Evolutionary conservation across 2,113 vertebrate genomes (phyloP), one percentile per base, ranked within the genome.

Genomic region (Mirounga angustirostris): DNA sequence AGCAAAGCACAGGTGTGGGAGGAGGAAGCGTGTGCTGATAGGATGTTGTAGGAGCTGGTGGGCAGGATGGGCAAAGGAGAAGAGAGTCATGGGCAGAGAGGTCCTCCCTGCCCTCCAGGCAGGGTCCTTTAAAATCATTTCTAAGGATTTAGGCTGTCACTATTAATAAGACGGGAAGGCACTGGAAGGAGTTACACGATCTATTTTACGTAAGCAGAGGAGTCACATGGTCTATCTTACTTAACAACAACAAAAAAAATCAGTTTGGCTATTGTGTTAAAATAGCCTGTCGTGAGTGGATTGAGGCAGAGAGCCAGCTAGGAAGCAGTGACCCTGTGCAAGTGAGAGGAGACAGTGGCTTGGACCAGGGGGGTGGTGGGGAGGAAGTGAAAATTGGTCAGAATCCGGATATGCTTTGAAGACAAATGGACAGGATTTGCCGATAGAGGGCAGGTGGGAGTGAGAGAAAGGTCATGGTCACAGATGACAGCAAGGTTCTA

Each of bases 91-190:
- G 33, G 9, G n/a, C 33, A 43, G 14, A 50, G 43, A 52, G 1
- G 6, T 9, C 7, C 19, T n/a, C 1, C 22, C 13, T 0, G 3
- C 28, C 21, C 50, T 16, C 2, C 54, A 54, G 0, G 5, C 56
- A n/a, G 69, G 54, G 8, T 14, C 16, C 16, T 12, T 11, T 22
- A 1, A 22, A 18, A 46, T 7, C 9, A 46, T 21, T 7, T 11
- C 11, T 8, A 9, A 46, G 73, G 71, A 65, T 11, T 71, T 2
- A 11, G 76, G 13, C 2, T 59, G 43, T 16, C 24, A 9, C 5
- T 74, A 2, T 52, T 26, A 58, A 13, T 7, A 46, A 63, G 14
- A 36, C 21, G 18, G 40, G 69, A 90, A 36, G n/a, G 1, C 10
- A 16, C n/a, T 26, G 14, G 30, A 26, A 16, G 69, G 11, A 13